Evolutionary conservation across 2,113 vertebrate species (phyloP), one percentile per base, ranked within the genome.

Genomic region (Hippocampus comes): DNA sequence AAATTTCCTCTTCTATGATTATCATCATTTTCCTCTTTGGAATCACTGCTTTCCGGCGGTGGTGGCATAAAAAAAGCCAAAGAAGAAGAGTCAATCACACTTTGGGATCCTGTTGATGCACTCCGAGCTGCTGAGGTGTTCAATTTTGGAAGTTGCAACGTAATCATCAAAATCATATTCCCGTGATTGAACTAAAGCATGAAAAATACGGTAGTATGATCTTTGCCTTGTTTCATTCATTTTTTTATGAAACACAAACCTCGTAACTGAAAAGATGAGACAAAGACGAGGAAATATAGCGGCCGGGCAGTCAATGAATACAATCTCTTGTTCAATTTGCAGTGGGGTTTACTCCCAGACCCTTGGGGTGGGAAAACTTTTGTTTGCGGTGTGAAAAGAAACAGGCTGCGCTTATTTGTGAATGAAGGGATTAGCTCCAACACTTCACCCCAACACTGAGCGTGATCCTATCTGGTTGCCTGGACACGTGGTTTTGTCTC

Each of bases 381-480:
- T 79, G 74, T 93, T 93, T 92, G 92, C 84, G 84, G 89, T 89
- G 67, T 88, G 92, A 87, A 88, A 88, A 79, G 89, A 89, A 90
- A 91, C 86, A 92, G 91, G 91, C 93, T 89, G 93, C 89, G 92
- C 93, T 94, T 93, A 92, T 93, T 93, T 93, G 92, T 94, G 90
- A 93, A 95, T 94, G 93, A 92, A 94, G 91, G 87, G 94, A 95
- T 96, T 95, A 95, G 93, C 85, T 88, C 80, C 91, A 91, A 93
- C 94, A 94, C 95, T 94, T 95, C 94, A 95, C 93, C 94, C 70
- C 46, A 79, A 89, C 94, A 93, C 94, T 94, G 95, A 91, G 91
- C 93, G 89, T 92, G 91, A 94, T 95, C 93, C 94, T 94, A 94
- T 93, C 93, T 91, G 90, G 94, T 95, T 94, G 92, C 93, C 91